Evolutionary conservation across 2,888 invertebrate genomes (phyloP), one percentile per base, ranked within the genome.

Genomic region (Ptilodon capucinus): DNA sequence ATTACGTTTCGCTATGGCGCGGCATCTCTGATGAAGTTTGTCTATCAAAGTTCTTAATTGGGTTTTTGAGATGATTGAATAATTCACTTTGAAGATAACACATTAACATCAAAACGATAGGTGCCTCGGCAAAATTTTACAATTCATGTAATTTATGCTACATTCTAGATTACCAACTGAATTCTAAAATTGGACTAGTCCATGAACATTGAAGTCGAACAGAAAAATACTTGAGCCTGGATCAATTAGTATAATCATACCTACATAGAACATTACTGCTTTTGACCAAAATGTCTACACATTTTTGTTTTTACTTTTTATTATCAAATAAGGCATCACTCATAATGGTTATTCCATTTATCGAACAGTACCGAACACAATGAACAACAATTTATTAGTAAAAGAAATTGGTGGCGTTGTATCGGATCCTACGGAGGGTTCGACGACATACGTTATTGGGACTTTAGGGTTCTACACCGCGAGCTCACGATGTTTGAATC

Each of bases 401-500:
- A 72, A 75, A 79, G 74, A 79, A 75, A 78, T 78, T 74, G 74
- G 68, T 76, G 70, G 69, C 71, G 74, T 72, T 74, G 79, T 79
- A 82, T 83, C 77, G 60, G 55, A 55, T 58, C 48, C 63, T 53
- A 45, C 51, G 42, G 76, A 79, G 71, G 76, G 70, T 70, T 70
- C 72, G 74, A 74, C 77, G 68, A 75, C 76, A 70, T 72, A 74
- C 71, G 77, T 82, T 84, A 84, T 84, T 83, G 74, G 79, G 73
- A 74, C 71, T 71, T 71, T 66, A n/a, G 72, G 72, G 70, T 66
- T 71, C 65, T 57, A 65, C 68, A 70, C 74, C 74, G 64, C 62
- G 64, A 40, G 48, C 42, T 45, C 56, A 40, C 66, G 57, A 60
- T 76, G 64, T 71, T 60, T 63, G 60, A 64, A 48, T 17, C n/a